Percentiles rank a stretch among this genome's conserved stretches.
phyloP scores from a whole-genome alignment of 2,888 invertebrate species.

The Cataglyphis rosenhaueri region DNA sequence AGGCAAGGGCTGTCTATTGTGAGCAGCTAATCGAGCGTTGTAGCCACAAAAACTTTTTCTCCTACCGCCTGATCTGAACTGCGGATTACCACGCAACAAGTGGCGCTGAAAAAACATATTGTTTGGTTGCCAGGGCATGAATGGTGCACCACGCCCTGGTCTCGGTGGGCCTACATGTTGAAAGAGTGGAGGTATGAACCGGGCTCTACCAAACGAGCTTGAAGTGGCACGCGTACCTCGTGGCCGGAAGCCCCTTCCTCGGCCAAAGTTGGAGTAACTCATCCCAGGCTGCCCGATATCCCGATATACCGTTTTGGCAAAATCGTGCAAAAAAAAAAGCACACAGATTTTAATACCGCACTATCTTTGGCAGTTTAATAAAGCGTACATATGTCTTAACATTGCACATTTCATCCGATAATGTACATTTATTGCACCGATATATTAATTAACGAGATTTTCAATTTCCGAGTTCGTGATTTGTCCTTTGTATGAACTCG shows the following conservation, averaged over 20 bases:
- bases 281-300: constrained; percentile 72
- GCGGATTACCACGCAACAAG: constrained; percentile 56
- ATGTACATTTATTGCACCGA: background rate
- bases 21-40: constrained; percentile 66
- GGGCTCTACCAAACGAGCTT: constrained; percentile 59
- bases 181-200: constrained; percentile 65
- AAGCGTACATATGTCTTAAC: background rate
- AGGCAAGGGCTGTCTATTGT: constrained; percentile 62
- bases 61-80: constrained; percentile 55
- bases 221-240: constrained; percentile 71
- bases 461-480: background rate
- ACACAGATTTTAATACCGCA: background rate
- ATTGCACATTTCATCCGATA: background rate
- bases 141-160: constrained; percentile 31
- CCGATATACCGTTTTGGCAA: background rate
- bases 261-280: constrained; percentile 76
- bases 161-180: constrained; percentile 57
- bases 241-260: constrained; percentile 79
- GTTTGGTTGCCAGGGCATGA: constrained; percentile 63
- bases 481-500: background rate
- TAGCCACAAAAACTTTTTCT: constrained; percentile 50
- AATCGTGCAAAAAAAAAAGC: background rate
- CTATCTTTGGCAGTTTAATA: constrained; percentile 29
- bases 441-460: background rate
- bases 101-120: constrained; percentile 56